These are phyloP conservation scores for Venustaconcha ellipsiformis DNA, from an alignment of 1,140 invertebrate species.

Conservation along the genomic window DNA sequence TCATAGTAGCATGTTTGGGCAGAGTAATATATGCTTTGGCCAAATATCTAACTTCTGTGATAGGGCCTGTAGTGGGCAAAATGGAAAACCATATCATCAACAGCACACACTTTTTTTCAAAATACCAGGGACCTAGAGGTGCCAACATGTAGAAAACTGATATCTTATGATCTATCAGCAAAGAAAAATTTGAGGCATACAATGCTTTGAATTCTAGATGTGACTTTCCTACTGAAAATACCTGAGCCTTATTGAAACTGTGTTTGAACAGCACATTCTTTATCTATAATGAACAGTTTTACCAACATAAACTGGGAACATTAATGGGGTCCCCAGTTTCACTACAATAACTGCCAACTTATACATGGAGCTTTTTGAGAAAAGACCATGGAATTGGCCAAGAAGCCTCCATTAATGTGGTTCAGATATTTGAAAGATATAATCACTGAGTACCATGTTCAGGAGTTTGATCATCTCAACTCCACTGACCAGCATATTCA, in stretches of 20 bases:
- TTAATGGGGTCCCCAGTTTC: neutral
- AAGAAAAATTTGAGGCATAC: neutral
- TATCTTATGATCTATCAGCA: conserved; percentile 18
- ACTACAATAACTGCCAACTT: neutral
- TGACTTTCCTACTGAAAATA: neutral
- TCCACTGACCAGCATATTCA: too few species aligned
- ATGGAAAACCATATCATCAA: conserved; percentile 22
- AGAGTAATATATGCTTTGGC: conserved; percentile 1
- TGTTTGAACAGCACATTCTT: conserved; percentile 1
- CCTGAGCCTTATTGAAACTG: neutral
- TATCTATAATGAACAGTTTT: conserved; percentile 4
- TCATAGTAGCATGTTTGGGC: conserved; percentile 1
- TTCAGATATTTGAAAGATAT: neutral
- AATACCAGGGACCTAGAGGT: conserved; percentile 11
- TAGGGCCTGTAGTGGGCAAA: neutral
- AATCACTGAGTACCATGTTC: too few species aligned
- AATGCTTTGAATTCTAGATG: neutral
- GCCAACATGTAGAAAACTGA: conserved; percentile 1
- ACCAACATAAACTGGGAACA: neutral
- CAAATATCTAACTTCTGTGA: conserved; percentile 6
- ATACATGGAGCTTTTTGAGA: conserved; percentile 10
- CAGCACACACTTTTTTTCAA: conserved; percentile 15
- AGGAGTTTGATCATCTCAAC: too few species aligned
- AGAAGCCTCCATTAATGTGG: neutral
- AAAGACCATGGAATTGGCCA: neutral